A percentile compares a stretch with the other conserved stretches of the same genome.
phyloP scores from a whole-genome alignment of 1,140 invertebrate species.

The Drosophila subpulchrella region DNA sequence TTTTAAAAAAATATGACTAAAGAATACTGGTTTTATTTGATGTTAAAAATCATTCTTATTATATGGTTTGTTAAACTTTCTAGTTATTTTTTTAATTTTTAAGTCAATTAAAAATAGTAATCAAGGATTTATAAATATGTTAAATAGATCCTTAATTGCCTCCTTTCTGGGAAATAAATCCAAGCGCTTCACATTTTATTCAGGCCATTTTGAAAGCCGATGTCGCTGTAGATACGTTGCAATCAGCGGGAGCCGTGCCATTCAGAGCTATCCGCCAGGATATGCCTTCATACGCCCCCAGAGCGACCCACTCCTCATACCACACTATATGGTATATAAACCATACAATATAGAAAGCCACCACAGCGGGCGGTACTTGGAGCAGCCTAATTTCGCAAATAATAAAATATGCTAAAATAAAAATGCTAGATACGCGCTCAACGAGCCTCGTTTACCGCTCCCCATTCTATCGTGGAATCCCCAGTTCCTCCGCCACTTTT shows the following conservation, averaged over 20 bases:
- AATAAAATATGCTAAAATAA: conserved; percentile 74
- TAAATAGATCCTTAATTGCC: not conserved
- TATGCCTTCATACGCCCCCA: conserved; percentile 6
- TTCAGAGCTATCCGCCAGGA: conserved; percentile 40
- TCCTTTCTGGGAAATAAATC: conserved; percentile 7
- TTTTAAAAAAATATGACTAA: too few relatives aligned
- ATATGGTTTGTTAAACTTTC: too few relatives aligned
- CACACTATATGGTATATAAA: too few relatives aligned
- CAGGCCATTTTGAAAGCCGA: conserved; percentile 22
- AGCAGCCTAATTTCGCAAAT: conserved; percentile 77
- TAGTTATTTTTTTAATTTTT: not conserved
- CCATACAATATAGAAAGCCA: conserved; percentile 1
- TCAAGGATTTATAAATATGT: not conserved
- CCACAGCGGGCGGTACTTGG: conserved; percentile 47
- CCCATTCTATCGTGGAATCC: not conserved
- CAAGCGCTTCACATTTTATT: conserved; percentile 52
- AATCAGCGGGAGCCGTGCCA: conserved; percentile 48
- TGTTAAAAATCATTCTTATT: too few relatives aligned
- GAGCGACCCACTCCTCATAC: not conserved
- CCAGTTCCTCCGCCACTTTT: not conserved
- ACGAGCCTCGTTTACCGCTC: conserved; percentile 20
- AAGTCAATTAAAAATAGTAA: not conserved
- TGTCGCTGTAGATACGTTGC: conserved; percentile 33
- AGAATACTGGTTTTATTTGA: too few relatives aligned
- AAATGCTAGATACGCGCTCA: conserved; percentile 45